phyloP scores from a whole-genome alignment of 2,113 vertebrate species.

The Xyliphius kryptos region DNA sequence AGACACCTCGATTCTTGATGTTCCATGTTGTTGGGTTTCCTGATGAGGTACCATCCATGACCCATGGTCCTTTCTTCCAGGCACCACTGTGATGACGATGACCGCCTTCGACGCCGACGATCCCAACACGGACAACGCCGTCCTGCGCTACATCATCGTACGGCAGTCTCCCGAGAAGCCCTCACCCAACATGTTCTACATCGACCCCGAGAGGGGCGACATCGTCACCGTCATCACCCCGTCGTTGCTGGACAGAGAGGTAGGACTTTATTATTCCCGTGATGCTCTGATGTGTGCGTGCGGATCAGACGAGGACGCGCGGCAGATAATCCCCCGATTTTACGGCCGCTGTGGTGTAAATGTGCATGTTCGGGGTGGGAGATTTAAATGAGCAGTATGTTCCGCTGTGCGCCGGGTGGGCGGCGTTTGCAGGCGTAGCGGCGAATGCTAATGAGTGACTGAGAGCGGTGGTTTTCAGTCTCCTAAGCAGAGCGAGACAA shows the following conservation, averaged over 20 bases:
- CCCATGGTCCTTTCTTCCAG: conserved; percentile 48
- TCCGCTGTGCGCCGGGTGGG: too few relatives aligned
- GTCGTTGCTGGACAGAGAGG: conserved; percentile 84
- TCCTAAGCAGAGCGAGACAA: conserved; percentile 53
- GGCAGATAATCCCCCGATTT: too few relatives aligned
- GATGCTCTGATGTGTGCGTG: too few relatives aligned
- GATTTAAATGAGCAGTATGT: neutral
- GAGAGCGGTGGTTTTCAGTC: conserved; percentile 36
- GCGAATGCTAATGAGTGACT: conserved; percentile 42
- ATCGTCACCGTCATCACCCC: conserved; percentile 91
- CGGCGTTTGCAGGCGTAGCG: conserved; percentile 2
- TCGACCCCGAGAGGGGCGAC: conserved; percentile 90
- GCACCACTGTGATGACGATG: conserved; percentile 61
- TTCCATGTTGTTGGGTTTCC: too few relatives aligned
- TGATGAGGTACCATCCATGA: too few relatives aligned
- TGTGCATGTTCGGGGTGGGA: too few relatives aligned
- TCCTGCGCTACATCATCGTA: conserved; percentile 86
- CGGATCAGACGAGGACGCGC: too few relatives aligned
- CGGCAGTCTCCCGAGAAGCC: conserved; percentile 89
- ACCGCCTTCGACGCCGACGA: too few relatives aligned
- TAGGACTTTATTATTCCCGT: conserved; percentile 44
- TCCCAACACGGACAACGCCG: conserved; percentile 82
- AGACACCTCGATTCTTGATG: too few relatives aligned
- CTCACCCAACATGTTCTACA: conserved; percentile 95
- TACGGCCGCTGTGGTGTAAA: too few relatives aligned